Evolutionary conservation across 2,113 vertebrate species (phyloP).

Genomic region (Oenanthe melanoleuca): DNA sequence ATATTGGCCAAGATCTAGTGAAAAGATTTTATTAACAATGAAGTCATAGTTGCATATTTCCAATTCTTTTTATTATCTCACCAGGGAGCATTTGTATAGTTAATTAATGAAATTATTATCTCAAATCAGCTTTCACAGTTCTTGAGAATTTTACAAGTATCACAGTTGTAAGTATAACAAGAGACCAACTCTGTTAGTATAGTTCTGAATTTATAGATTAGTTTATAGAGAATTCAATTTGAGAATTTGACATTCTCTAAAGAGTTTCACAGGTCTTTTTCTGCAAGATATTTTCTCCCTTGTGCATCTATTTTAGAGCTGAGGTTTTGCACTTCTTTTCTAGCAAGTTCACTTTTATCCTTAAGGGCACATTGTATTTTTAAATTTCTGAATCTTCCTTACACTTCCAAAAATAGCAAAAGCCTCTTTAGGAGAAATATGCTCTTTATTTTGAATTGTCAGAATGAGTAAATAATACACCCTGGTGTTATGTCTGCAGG

Average conservation of each 20-base stretch:
- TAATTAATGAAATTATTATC: constrained; percentile 19
- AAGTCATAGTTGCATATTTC: neutral
- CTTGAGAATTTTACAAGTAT: neutral
- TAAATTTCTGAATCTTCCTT: neutral
- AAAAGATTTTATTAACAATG: constrained; percentile 15
- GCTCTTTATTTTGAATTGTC: neutral
- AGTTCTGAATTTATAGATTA: neutral
- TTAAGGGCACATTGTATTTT: neutral
- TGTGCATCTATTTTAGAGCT: neutral
- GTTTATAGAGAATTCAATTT: neutral
- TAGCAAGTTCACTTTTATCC: neutral
- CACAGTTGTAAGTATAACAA: neutral
- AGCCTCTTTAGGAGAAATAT: neutral
- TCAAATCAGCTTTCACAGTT: neutral
- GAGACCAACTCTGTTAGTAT: neutral
- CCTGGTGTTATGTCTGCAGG: fast-evolving
- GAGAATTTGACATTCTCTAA: neutral
- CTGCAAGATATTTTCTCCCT: neutral
- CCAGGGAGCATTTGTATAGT: neutral
- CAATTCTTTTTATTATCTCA: neutral
- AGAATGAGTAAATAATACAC: neutral
- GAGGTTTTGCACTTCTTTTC: neutral
- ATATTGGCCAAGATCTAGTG: neutral
- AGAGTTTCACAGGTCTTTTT: neutral
- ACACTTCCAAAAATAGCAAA: neutral